Conservation (phyloP, 2,797 vertebrate species). For the Pseudochromis fuscus region DNA sequence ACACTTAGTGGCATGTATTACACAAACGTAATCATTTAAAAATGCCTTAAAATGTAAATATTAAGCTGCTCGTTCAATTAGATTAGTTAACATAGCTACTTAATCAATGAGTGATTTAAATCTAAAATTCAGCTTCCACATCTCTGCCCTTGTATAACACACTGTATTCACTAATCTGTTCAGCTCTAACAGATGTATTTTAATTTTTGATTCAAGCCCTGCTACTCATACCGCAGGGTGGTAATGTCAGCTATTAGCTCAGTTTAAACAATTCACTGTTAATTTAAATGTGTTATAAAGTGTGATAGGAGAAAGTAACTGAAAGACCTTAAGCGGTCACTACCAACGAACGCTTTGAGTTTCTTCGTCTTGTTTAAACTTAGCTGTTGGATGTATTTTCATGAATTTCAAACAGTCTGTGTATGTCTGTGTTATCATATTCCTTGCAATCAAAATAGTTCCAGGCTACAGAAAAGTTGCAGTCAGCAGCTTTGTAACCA, state of each 20-base stretch:
- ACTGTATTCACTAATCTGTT: too few relatives aligned
- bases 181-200: too few relatives aligned
- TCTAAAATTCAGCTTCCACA: too few relatives aligned
- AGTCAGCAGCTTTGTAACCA: neutral
- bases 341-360: neutral
- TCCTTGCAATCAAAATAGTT: neutral
- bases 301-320: neutral
- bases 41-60: too few relatives aligned
- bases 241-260: neutral
- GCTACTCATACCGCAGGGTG: neutral
- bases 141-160: too few relatives aligned
- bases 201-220: neutral
- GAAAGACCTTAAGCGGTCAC: neutral
- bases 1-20: neutral
- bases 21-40: too few relatives aligned
- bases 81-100: too few relatives aligned
- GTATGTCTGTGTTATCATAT: neutral
- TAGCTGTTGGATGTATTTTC: neutral
- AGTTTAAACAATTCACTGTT: conserved; percentile 1
- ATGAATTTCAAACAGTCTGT: neutral
- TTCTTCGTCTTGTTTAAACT: neutral
- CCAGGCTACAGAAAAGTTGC: conserved; percentile 2
- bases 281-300: too few relatives aligned
- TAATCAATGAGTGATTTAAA: too few relatives aligned
- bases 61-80: too few relatives aligned